A percentile compares a stretch with the other conserved stretches of the same genome.
Conservation (phyloP, 2,113 vertebrate species). For the Podarcis cretensis region DNA sequence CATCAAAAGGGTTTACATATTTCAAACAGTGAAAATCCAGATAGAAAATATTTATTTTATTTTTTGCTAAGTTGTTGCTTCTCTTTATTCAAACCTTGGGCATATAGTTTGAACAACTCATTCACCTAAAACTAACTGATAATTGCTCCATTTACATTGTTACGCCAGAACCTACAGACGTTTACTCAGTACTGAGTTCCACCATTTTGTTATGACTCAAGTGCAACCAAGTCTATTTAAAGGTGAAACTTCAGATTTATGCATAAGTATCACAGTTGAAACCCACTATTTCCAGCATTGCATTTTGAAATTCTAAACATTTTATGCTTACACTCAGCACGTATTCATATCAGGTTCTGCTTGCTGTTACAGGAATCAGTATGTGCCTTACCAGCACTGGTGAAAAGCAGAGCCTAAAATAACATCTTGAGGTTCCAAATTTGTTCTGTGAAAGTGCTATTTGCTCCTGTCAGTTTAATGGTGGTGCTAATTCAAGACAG, state of each 20-base stretch:
- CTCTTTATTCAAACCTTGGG: too few relatives aligned
- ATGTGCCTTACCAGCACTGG: neutral
- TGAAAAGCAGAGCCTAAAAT: neutral
- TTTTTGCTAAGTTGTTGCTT: too few relatives aligned
- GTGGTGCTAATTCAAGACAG: neutral
- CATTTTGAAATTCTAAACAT: constrained; percentile 3
- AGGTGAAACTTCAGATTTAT: neutral
- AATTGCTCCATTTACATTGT: too few relatives aligned
- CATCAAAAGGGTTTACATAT: too few relatives aligned
- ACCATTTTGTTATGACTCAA: too few relatives aligned
- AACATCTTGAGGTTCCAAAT: constrained; percentile 6
- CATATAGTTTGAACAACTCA: too few relatives aligned
- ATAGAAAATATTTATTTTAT: too few relatives aligned
- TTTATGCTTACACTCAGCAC: neutral
- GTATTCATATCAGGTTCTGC: constrained; percentile 3
- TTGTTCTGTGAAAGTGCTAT: constrained; percentile 5
- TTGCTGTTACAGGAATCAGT: neutral
- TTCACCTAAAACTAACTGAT: too few relatives aligned
- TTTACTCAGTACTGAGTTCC: too few relatives aligned
- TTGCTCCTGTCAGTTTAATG: constrained; percentile 7
- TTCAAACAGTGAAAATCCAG: too few relatives aligned
- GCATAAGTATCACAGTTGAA: neutral
- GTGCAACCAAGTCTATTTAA: too few relatives aligned
- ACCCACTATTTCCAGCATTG: neutral
- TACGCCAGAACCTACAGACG: too few relatives aligned